Conservation (phyloP, 2,888 invertebrate species). For the Drosophila phalerata region DNA sequence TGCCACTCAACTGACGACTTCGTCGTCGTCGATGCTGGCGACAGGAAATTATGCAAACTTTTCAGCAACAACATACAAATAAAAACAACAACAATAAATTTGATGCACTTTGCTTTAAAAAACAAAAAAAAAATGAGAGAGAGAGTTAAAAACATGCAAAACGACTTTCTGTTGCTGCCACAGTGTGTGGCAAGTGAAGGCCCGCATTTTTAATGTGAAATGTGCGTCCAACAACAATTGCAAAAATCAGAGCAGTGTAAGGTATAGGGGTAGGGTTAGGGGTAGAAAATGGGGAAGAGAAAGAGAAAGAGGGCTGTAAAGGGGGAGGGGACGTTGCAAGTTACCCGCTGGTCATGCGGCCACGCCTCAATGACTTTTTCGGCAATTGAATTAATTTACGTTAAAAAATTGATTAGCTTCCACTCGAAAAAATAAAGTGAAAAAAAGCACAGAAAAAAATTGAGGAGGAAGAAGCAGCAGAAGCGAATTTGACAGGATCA, state of each 20-base stretch:
- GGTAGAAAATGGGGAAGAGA: no score
- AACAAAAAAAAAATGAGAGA: constrained; percentile 23
- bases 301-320: background rate
- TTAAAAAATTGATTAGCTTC: constrained; percentile 85
- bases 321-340: constrained; percentile 6
- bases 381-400: constrained; percentile 85
- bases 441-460: background rate
- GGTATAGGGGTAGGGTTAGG: no score
- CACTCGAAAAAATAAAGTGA: background rate
- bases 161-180: constrained; percentile 31
- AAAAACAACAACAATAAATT: constrained; percentile 54
- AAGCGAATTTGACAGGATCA: background rate
- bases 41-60: constrained; percentile 86
- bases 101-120: constrained; percentile 58
- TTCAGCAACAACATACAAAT: constrained; percentile 59
- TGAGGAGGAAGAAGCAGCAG: background rate
- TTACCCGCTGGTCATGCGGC: constrained; percentile 61
- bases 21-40: constrained; percentile 70
- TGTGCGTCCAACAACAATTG: constrained; percentile 45
- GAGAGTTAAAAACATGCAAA: constrained; percentile 41
- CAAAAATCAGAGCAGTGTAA: background rate
- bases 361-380: constrained; percentile 84
- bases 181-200: constrained; percentile 63
- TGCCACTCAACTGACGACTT: constrained; percentile 51
- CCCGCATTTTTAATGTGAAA: constrained; percentile 77